Base-by-base conservation (phyloP, 2,888 invertebrate genomes). In the Stenichneumon culpator region DNA sequence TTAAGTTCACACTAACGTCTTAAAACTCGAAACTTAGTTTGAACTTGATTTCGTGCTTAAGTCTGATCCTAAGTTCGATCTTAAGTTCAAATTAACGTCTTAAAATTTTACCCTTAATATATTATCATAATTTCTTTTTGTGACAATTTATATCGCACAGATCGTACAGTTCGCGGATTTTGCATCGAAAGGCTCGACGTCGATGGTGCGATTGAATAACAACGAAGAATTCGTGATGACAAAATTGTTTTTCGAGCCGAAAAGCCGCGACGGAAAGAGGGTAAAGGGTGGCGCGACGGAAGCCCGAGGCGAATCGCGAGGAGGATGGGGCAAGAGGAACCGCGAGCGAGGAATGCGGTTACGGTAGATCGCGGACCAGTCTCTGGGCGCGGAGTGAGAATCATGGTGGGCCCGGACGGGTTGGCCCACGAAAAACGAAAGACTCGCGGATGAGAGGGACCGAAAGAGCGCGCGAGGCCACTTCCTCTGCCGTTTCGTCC, bases 331-430 rank as follows among this genome's bases (percentile, higher is more conserved):
- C 36, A 75, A 83, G 79, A 69, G 67, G 82, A 79, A 81, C 72
- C 69, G 72, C 28, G 82, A 67, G 65, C 39, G 87, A 90, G 90
- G 92, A 92, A 92, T 92, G 92, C 89, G 91, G 93, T 92, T 91
- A 91, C 92, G 91, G 91, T 92, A 92, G 92, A 92, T 92, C 92
- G 92, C 90, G 90, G 91, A 89, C 91, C 88, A 89, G 90, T 89
- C 89, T 32, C n/a, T 89, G 82, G 87, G 87, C 87, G 60, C 74
- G 83, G 83, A 88, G 77, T 36, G 52, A 77, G 88, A 84, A 86
- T 88, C 89, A 80, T 90, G 85, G 84, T 81, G 87, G 87, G 87
- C 84, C 83, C 80, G 84, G 86, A 83, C 86, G 80, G 68, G 54
- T 70, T 86, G 89, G 87, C 84, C 86, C 88, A 87, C 87, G 86